A percentile compares a stretch with the other conserved stretches of the same genome.
phyloP scores from a whole-genome alignment of 2,797 vertebrate genomes.

The Apogon talboti region DNA sequence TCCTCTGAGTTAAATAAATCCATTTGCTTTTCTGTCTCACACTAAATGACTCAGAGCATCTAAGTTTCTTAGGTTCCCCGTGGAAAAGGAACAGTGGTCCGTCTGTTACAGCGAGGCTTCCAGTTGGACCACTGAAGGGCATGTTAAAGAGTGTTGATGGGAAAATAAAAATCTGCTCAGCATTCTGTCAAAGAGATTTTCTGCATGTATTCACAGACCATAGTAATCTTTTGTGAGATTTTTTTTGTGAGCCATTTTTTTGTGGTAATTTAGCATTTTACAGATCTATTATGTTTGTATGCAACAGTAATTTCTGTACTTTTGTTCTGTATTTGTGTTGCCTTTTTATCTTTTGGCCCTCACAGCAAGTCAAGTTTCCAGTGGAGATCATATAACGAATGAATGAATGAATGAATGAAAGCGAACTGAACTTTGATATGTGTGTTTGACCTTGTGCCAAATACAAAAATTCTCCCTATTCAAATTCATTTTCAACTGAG shows the following conservation, averaged over 20 bases:
- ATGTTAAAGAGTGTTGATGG: not conserved
- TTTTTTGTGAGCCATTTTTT: not conserved
- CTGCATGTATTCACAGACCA: not conserved
- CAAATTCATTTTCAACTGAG: not conserved
- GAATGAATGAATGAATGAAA: no score
- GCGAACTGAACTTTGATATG: no score
- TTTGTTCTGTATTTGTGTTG: no score
- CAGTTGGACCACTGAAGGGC: not conserved
- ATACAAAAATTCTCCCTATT: not conserved
- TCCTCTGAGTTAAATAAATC: slow-evolving; percentile 29
- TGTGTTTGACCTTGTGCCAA: not conserved
- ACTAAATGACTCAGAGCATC: slow-evolving; percentile 11
- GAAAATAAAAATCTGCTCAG: not conserved
- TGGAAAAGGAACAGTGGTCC: not conserved
- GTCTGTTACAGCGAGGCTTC: not conserved
- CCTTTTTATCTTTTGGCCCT: no score
- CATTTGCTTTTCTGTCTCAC: slow-evolving; percentile 6
- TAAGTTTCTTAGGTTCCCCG: slow-evolving; percentile 21
- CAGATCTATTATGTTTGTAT: no score
- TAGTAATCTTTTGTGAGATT: slow-evolving; percentile 2
- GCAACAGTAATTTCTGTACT: no score
- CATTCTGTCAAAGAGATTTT: not conserved
- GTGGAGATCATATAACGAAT: no score
- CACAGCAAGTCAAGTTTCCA: no score
- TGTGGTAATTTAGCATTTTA: no score